A percentile compares a stretch with the other conserved stretches of the same genome.
These are phyloP conservation scores for Tetragonula clypearis DNA, from an alignment of 1,140 invertebrate species.

Conservation along the genomic window DNA sequence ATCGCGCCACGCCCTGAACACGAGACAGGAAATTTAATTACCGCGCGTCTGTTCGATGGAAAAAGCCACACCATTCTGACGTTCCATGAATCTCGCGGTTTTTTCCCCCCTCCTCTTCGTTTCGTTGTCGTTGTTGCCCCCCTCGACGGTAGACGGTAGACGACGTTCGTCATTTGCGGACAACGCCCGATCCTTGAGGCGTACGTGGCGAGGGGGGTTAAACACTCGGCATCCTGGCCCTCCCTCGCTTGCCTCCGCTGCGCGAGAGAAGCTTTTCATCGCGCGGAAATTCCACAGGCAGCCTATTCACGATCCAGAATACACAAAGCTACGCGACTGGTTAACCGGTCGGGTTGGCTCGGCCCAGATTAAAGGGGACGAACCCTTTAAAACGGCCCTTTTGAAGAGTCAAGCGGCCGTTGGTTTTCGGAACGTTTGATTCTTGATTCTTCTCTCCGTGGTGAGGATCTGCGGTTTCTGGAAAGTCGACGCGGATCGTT, in stretches of 20 bases:
- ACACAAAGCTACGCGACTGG: conserved; percentile 68
- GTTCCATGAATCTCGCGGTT: conserved; percentile 11
- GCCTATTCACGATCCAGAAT: conserved; percentile 64
- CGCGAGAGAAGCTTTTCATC: conserved; percentile 50
- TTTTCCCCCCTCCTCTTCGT: conserved; percentile 12
- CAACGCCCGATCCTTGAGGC: conserved; percentile 55
- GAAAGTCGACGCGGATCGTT: too few species aligned
- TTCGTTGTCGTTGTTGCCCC: neutral
- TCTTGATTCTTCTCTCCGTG: neutral
- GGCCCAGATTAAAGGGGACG: conserved; percentile 67
- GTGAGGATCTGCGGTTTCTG: too few species aligned
- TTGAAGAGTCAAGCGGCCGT: too few species aligned
- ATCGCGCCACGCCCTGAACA: neutral
- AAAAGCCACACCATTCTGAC: neutral
- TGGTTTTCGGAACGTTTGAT: neutral
- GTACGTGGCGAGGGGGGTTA: conserved; percentile 32
- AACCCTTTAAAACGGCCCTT: conserved; percentile 7
- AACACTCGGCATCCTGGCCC: conserved; percentile 40
- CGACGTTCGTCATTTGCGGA: conserved; percentile 44
- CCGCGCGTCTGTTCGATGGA: neutral
- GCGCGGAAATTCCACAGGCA: conserved; percentile 65
- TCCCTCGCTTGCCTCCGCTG: neutral
- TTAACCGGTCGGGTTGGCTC: conserved; percentile 56
- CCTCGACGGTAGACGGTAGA: neutral
- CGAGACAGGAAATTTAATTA: conserved; percentile 39